Percentiles rank a stretch among this genome's conserved stretches.
phyloP scores from a whole-genome alignment of 2,888 invertebrate genomes.

The Stomorhina lunata region DNA sequence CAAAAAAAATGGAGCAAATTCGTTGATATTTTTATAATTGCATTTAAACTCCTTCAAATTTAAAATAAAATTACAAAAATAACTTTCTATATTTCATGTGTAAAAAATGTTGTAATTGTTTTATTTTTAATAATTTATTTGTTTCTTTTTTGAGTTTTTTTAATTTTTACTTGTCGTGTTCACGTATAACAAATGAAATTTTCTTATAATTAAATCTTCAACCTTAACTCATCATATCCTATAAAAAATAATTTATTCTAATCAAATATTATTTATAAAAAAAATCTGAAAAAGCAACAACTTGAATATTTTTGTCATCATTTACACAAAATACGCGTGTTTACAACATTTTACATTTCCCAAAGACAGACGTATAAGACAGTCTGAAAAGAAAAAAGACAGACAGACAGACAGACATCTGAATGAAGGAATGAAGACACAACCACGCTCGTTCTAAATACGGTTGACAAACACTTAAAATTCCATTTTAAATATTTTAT shows the following conservation, averaged over 20 bases:
- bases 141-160: not conserved
- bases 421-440: not conserved
- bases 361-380: not conserved
- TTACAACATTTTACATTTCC: conserved; percentile 23
- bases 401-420: not conserved
- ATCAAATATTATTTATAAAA: not conserved
- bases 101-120: not conserved
- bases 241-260: not conserved
- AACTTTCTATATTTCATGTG: too few relatives aligned
- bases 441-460: conserved; percentile 13
- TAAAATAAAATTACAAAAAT: too few relatives aligned
- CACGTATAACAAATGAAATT: conserved; percentile 21
- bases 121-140: not conserved
- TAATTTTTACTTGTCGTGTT: conserved; percentile 16
- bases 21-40: too few relatives aligned
- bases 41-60: too few relatives aligned
- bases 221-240: conserved; percentile 12
- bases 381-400: not conserved
- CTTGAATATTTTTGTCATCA: conserved; percentile 5
- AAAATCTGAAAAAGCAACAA: not conserved
- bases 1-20: not conserved
- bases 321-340: conserved; percentile 26
- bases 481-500: conserved; percentile 58
- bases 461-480: conserved; percentile 58
- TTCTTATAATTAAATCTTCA: conserved; percentile 46